Base-by-base conservation (phyloP, 1,140 invertebrate species). In the Sitobion miscanthi region DNA sequence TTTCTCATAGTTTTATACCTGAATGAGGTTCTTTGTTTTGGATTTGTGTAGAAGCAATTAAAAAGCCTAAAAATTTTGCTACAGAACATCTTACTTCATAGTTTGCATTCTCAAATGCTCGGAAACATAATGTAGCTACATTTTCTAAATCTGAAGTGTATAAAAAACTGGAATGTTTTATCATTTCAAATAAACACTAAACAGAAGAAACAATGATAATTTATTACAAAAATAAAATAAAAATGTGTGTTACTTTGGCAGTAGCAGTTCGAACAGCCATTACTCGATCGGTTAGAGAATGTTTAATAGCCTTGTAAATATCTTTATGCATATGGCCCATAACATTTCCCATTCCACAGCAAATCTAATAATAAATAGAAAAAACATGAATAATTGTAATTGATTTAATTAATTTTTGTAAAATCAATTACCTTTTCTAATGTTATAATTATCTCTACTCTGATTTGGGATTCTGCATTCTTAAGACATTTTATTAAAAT, bases 391-490 rank as follows among this genome's bases (percentile, higher is more conserved):
- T 47, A 91, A 77, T n/a, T 77, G 4, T 6, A 77, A 85, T 90
- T 92, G 90, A 49, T 77, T 87, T 52, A 54, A 89, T 54, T 23
- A 92, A 85, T 30, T 88, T 90, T 62, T 54, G 82, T 54, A 90
- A 57, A 38, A 91, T 87, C 47, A 94, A 91, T 94, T 95, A 97
- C 97, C 96, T 99, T 99, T 95, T 99, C 98, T 94, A 99, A 95
- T 6, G 99, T 99, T 94, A 97, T 96, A 98, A 99, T 99, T 92
- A 99, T 99, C 96, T 99, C 99, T 94, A 99, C 97, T 94, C 99
- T 96, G 7, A 97, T 98, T 95, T 99, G 98, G 1, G 99, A 99
- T 96, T 99, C 99, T 9, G 98, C 98, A 96, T 97, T 99, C 94
- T 98, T 97, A 87, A 99, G 95, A 11, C 98, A 98, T 94, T 98